Evolutionary conservation across 2,113 vertebrate species (phyloP).

Genomic region (Sorex fumeus): DNA sequence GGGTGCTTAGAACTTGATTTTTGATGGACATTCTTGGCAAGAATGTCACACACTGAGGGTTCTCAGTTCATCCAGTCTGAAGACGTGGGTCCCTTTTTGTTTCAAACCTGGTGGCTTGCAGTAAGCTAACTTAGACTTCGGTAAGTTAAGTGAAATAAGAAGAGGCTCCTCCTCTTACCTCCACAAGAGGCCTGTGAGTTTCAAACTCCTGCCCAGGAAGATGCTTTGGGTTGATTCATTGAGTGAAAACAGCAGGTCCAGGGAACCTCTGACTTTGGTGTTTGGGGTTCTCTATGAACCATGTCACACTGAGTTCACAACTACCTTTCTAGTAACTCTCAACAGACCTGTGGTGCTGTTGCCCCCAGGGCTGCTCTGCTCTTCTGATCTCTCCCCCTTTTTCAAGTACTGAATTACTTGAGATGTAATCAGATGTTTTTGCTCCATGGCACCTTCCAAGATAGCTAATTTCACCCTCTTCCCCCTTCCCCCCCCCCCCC

Average conservation of each 20-base stretch:
- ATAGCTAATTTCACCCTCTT: too few relatives aligned
- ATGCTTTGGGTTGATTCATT: background rate
- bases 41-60: background rate
- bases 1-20: background rate
- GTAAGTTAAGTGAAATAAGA: too few relatives aligned
- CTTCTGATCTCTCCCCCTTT: background rate
- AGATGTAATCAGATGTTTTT: background rate
- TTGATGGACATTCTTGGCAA: background rate
- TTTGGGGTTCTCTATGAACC: background rate
- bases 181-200: background rate
- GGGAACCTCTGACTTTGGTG: background rate
- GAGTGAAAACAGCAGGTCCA: background rate
- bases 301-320: background rate
- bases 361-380: fast-evolving
- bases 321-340: background rate
- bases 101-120: background rate
- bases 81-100: background rate
- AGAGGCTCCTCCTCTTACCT: background rate
- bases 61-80: background rate
- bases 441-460: background rate
- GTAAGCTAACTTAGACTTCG: background rate
- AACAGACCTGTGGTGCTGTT: fast-evolving
- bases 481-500: too few relatives aligned
- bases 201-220: background rate
- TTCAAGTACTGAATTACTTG: background rate